These are phyloP conservation scores for Linnaemya tessellans DNA, from an alignment of 2,888 invertebrate genomes.

Conservation along the genomic window DNA sequence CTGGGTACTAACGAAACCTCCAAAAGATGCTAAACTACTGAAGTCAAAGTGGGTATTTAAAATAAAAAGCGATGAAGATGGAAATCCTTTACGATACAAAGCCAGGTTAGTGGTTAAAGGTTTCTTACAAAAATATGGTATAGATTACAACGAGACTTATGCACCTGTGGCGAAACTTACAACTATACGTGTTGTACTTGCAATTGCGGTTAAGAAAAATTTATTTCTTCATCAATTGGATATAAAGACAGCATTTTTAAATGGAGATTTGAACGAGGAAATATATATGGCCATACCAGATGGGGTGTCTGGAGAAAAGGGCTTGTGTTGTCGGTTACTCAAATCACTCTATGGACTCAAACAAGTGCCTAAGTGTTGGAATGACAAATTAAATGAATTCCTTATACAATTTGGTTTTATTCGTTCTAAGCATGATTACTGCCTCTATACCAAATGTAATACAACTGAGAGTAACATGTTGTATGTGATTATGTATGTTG, in stretches of 20 bases:
- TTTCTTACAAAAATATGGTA: not conserved
- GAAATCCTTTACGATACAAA: not conserved
- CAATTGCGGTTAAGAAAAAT: not conserved
- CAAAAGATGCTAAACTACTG: not conserved
- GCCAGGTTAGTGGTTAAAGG: not conserved
- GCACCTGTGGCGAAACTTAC: constrained; percentile 1
- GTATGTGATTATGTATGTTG: constrained; percentile 21
- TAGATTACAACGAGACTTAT: constrained; percentile 2
- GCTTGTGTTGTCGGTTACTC: constrained; percentile 1
- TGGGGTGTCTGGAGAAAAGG: not conserved
- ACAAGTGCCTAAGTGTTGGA: constrained; percentile 40
- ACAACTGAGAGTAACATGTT: not conserved
- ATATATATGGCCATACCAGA: constrained; percentile 28
- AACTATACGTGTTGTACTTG: constrained; percentile 5
- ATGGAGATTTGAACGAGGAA: constrained; percentile 32
- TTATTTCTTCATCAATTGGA: constrained; percentile 13
- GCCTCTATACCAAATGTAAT: constrained; percentile 33
- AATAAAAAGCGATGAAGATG: no score
- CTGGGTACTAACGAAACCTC: not conserved
- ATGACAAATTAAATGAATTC: constrained; percentile 29
- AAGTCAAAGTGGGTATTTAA: no score
- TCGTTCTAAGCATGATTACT: constrained; percentile 39
- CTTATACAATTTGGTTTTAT: constrained; percentile 18
- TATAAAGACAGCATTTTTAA: constrained; percentile 40
- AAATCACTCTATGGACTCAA: constrained; percentile 39